phyloP scores from a whole-genome alignment of 2,888 invertebrate species.

The Drosophila parthenogenetica region DNA sequence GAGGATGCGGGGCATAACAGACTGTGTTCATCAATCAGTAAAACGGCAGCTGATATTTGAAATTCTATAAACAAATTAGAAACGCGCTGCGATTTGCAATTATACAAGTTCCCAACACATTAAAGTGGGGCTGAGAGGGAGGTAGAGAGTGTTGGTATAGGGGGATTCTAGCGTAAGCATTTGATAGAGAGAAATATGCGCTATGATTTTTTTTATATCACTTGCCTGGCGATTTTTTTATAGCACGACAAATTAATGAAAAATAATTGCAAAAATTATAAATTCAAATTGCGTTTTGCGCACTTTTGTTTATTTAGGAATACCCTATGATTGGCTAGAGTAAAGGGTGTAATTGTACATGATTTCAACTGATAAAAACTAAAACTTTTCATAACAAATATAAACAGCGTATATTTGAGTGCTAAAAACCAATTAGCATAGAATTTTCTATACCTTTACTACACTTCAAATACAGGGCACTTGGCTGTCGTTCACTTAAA shows the following conservation, averaged over 20 bases:
- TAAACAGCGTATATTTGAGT: too few relatives aligned
- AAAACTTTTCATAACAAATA: too few relatives aligned
- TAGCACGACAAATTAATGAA: constrained; percentile 68
- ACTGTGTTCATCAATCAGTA: constrained; percentile 54
- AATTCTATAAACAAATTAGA: constrained; percentile 73
- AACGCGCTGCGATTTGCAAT: constrained; percentile 58
- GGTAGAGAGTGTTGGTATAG: neutral
- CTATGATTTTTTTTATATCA: constrained; percentile 69
- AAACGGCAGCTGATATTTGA: constrained; percentile 52
- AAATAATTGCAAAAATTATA: constrained; percentile 78
- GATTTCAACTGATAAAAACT: too few relatives aligned
- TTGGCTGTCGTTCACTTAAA: neutral
- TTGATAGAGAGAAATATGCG: constrained; percentile 50
- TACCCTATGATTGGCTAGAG: constrained; percentile 27
- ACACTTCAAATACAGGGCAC: constrained; percentile 21
- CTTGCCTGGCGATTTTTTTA: constrained; percentile 57
- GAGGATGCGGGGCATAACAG: constrained; percentile 16
- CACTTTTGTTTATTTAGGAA: constrained; percentile 24
- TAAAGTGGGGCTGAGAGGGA: neutral
- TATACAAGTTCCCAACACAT: constrained; percentile 38
- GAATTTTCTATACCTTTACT: too few relatives aligned
- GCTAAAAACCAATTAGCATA: too few relatives aligned
- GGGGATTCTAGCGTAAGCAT: constrained; percentile 63
- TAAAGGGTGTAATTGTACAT: neutral
- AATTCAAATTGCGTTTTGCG: constrained; percentile 72